A percentile compares a stretch with the other conserved stretches of the same genome.
Evolutionary conservation across 2,888 invertebrate species (phyloP).

Genomic region (Calameuta pallipes): DNA sequence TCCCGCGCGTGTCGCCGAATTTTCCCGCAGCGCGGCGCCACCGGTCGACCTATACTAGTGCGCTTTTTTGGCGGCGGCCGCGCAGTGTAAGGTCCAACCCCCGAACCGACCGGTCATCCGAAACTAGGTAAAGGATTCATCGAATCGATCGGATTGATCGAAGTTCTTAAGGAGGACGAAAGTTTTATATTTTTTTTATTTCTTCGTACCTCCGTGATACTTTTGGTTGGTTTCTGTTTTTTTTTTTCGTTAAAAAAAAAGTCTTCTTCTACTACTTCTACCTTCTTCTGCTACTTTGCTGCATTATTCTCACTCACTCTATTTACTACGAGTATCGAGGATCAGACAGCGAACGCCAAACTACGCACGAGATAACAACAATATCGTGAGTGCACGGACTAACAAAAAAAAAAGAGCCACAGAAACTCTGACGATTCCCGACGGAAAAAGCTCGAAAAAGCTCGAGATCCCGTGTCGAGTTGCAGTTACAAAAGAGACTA

Average conservation of each 20-base stretch:
- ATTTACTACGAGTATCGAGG: not conserved
- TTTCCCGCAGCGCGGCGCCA: conserved; percentile 54
- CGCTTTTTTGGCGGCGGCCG: conserved; percentile 60
- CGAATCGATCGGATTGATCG: conserved; percentile 18
- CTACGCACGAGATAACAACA: not conserved
- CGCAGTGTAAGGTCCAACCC: conserved; percentile 65
- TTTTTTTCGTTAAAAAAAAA: not conserved
- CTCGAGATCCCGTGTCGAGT: not conserved
- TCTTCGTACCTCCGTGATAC: not conserved
- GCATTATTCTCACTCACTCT: not conserved
- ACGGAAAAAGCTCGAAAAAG: not conserved
- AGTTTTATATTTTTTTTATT: not conserved
- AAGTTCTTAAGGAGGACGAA: conserved; percentile 2
- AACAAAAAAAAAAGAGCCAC: not conserved
- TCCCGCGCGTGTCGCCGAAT: conserved; percentile 45
- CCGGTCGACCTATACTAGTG: conserved; percentile 61
- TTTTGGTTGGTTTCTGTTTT: not conserved
- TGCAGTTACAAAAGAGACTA: not conserved
- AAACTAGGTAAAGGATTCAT: conserved; percentile 60
- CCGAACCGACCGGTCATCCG: conserved; percentile 66
- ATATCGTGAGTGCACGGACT: conserved; percentile 24
- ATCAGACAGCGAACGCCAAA: not conserved
- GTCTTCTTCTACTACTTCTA: not conserved
- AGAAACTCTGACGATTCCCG: not conserved
- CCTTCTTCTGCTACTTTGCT: not conserved